Percentiles rank a stretch among this genome's conserved stretches.
phyloP scores from a whole-genome alignment of 2,113 vertebrate genomes.

The Polypterus bichir region DNA sequence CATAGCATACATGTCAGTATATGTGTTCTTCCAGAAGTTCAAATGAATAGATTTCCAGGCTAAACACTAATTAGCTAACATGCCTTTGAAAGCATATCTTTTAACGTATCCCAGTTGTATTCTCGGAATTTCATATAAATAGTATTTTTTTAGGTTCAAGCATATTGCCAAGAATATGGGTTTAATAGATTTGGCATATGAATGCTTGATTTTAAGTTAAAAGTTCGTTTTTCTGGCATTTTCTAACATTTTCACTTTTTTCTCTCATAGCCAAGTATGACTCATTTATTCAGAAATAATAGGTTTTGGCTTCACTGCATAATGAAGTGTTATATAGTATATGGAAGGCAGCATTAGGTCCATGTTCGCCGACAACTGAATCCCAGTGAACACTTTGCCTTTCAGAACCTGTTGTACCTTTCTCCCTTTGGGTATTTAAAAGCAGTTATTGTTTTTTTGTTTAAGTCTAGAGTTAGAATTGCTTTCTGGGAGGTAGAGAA shows the following conservation, averaged over 20 bases:
- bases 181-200: conserved; percentile 24
- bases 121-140: background rate
- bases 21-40: no score
- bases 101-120: no score
- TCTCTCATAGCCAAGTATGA: conserved; percentile 55
- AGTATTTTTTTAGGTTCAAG: background rate
- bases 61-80: no score
- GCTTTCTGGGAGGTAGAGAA: no score
- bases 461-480: no score
- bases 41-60: no score
- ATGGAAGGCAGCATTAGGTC: conserved; percentile 44
- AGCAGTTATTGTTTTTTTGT: no score
- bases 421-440: conserved; percentile 15
- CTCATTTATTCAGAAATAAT: conserved; percentile 49
- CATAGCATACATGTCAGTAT: no score
- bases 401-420: conserved; percentile 10
- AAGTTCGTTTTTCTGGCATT: conserved; percentile 40
- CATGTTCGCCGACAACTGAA: conserved; percentile 39
- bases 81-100: no score
- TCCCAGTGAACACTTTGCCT: conserved; percentile 24
- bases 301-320: conserved; percentile 43
- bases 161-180: background rate
- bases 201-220: conserved; percentile 34
- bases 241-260: conserved; percentile 51
- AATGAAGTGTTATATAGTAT: conserved; percentile 61